Conservation (phyloP, 2,113 vertebrate genomes). For the Indicator maculatus region DNA sequence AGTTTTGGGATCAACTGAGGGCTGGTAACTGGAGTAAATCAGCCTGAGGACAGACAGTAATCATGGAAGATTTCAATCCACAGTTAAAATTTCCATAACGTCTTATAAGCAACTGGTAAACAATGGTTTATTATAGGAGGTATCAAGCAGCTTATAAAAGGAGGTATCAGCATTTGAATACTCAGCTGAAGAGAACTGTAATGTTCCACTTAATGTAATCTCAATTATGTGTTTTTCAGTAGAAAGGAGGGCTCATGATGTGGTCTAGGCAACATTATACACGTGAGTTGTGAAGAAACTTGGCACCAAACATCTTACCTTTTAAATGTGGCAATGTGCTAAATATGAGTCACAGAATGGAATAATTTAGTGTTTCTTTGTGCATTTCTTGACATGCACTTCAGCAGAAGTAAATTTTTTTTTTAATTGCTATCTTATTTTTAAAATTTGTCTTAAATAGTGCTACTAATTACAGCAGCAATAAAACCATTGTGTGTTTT, state of each 20-base stretch:
- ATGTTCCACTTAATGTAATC: constrained; percentile 23
- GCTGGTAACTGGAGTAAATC: not conserved
- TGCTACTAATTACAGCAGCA: not conserved
- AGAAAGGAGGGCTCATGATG: not conserved
- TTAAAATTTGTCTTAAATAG: not conserved
- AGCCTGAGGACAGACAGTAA: not conserved
- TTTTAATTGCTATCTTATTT: not conserved
- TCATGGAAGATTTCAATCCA: not conserved
- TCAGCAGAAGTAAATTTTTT: not conserved
- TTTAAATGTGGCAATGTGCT: constrained; percentile 7
- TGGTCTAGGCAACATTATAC: not conserved
- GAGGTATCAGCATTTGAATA: not conserved
- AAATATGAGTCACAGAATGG: constrained; percentile 37
- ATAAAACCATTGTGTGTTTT: not conserved
- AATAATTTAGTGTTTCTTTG: constrained; percentile 17
- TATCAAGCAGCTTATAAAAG: not conserved
- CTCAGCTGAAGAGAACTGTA: constrained; percentile 2
- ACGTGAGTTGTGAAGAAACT: not conserved
- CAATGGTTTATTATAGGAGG: constrained; percentile 12
- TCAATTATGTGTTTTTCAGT: constrained; percentile 41
- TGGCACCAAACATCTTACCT: constrained; percentile 8
- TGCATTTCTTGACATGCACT: not conserved
- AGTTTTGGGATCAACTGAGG: not conserved
- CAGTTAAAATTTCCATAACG: not conserved
- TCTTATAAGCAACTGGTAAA: constrained; percentile 12